Evolutionary conservation across 1,140 invertebrate species (phyloP), one percentile per base, ranked within the genome.

Genomic region (Aphelinus certus): DNA sequence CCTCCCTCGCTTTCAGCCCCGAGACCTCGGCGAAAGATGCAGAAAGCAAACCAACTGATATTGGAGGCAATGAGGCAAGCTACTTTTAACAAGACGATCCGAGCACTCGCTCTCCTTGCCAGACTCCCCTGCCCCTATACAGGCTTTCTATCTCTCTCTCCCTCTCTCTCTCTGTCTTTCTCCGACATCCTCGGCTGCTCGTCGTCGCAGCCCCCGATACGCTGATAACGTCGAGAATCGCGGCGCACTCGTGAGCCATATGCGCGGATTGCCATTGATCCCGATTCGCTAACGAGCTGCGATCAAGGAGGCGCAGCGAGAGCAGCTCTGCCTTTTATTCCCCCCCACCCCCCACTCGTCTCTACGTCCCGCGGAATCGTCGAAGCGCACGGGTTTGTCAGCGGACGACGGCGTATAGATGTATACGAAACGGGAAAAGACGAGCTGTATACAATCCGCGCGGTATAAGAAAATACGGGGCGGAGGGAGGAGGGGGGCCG

Each of bases 61-160:
- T 85, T 79, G 84, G 82, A 83, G 78, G 79, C 81, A 83, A 83
- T 81, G 82, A 82, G 76, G 80, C 82, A 74, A 81, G 78, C 63
- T 79, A 82, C 80, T 83, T 83, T 83, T 83, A 83, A 82, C 82
- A 82, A 83, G 82, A 80, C 81, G 77, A 82, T 79, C 78, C 78
- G 46, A 67, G 70, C 71, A 63, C 47, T 58, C 26, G 71, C 55
- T 61, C 6, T 49, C 48, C 49, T 3, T 43, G 48, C 26, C 26
- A 26, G 26, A 26, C 26, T 26, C 26, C 26, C 26, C 26, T 26
- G 26, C 26, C 26, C 26, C 26, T 49, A n/a, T 43, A 46, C 7
- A 57, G 26, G n/a, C 9, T 60, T 7, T 45, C 42, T 60, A 60
- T 9, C 58, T 60, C 58, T 60, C n/a, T 3, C 45, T 65, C 49